These are phyloP conservation scores for Diarsia dahlii DNA, from an alignment of 2,888 invertebrate genomes.

Conservation along the genomic window DNA sequence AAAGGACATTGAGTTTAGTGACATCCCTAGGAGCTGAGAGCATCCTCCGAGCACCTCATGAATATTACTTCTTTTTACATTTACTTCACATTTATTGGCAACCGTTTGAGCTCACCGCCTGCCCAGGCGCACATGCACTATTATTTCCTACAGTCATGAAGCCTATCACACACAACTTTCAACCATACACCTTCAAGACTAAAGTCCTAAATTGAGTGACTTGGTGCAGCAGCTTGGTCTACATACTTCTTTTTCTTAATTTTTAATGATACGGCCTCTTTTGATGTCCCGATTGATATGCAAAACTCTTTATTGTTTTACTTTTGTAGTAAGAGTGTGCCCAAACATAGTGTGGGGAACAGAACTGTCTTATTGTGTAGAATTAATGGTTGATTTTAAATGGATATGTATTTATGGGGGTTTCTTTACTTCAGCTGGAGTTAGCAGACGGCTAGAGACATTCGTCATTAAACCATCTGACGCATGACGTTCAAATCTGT, in stretches of 20 bases:
- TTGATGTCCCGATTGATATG: conserved; percentile 87
- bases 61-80: conserved; percentile 84
- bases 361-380: conserved; percentile 53
- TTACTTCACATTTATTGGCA: conserved; percentile 82
- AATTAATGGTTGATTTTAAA: conserved; percentile 50
- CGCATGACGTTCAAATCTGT: not conserved
- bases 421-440: conserved; percentile 8
- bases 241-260: conserved; percentile 69
- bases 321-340: conserved; percentile 68
- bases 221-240: conserved; percentile 50
- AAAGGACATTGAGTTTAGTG: conserved; percentile 1
- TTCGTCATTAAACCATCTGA: not conserved
- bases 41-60: conserved; percentile 79
- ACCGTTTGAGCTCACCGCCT: conserved; percentile 81
- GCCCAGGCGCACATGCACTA: conserved; percentile 77
- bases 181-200: conserved; percentile 41
- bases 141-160: conserved; percentile 67
- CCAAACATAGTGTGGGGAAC: conserved; percentile 59
- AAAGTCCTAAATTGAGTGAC: conserved; percentile 41
- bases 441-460: not conserved
- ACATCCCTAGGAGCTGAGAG: conserved; percentile 67
- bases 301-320: conserved; percentile 83
- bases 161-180: conserved; percentile 44
- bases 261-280: conserved; percentile 83
- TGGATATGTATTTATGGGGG: conserved; percentile 30